Evolutionary conservation across 2,888 invertebrate genomes (phyloP).

Genomic region (Leucophenga maculata): DNA sequence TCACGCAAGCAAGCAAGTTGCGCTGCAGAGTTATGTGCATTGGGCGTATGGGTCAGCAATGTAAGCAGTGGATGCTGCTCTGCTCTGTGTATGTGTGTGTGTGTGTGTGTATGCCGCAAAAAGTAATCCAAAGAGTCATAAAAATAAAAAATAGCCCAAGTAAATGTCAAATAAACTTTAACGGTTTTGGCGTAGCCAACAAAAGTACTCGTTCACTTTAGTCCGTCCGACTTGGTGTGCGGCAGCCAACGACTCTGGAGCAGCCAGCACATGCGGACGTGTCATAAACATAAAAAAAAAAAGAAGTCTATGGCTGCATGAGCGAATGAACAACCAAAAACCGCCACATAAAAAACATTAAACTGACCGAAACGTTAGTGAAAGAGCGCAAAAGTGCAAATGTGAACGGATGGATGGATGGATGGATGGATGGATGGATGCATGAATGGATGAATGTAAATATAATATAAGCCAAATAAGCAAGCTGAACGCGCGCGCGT

Average conservation of each 20-base stretch:
- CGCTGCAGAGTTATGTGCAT: too few relatives aligned
- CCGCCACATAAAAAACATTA: constrained; percentile 57
- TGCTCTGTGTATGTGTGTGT: constrained; percentile 20
- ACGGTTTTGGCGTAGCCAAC: constrained; percentile 52
- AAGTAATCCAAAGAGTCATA: constrained; percentile 60
- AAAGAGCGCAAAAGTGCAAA: constrained; percentile 20
- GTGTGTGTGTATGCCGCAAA: constrained; percentile 20
- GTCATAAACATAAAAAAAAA: constrained; percentile 28
- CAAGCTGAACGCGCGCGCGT: too few relatives aligned
- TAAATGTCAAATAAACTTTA: constrained; percentile 67
- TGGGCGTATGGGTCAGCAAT: too few relatives aligned
- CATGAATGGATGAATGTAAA: too few relatives aligned
- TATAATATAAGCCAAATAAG: too few relatives aligned
- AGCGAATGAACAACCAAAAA: constrained; percentile 41
- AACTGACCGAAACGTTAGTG: constrained; percentile 52
- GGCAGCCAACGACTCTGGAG: background rate
- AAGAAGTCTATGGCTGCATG: background rate
- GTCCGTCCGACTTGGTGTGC: background rate
- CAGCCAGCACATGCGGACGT: background rate
- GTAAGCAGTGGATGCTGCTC: background rate
- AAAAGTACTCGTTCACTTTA: constrained; percentile 1
- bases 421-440: background rate
- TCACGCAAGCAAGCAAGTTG: constrained; percentile 28
- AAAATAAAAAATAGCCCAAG: constrained; percentile 68
- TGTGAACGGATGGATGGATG: background rate